phyloP scores from a whole-genome alignment of 2,888 invertebrate species.

The Hymenopus coronatus region DNA sequence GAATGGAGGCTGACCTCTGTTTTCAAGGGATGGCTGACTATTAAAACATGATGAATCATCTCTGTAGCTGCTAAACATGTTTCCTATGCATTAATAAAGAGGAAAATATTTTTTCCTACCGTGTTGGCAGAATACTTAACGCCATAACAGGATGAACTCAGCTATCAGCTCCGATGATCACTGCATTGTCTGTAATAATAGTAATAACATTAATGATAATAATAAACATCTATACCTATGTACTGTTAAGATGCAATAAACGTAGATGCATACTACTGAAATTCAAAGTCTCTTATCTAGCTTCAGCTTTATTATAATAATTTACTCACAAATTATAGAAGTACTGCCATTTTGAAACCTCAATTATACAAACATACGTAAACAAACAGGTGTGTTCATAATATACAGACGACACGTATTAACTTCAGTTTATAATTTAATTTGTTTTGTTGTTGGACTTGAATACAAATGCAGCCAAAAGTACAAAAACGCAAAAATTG shows the following conservation, averaged over 20 bases:
- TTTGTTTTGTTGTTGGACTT: background rate
- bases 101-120: slow-evolving; percentile 10
- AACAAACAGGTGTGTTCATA: slow-evolving; percentile 21
- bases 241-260: too few relatives aligned
- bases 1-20: slow-evolving; percentile 9
- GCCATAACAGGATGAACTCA: slow-evolving; percentile 21
- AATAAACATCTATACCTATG: background rate
- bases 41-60: slow-evolving; percentile 8
- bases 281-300: background rate
- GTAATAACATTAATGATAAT: too few relatives aligned
- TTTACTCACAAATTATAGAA: background rate
- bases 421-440: background rate
- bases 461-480: background rate
- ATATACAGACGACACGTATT: background rate
- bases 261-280: accelerated
- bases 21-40: slow-evolving; percentile 15
- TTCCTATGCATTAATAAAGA: slow-evolving; percentile 5
- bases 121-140: background rate
- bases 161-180: background rate
- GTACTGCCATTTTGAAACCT: slow-evolving; percentile 24
- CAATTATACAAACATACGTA: slow-evolving; percentile 16
- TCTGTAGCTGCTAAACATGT: slow-evolving; percentile 13
- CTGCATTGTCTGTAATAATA: background rate
- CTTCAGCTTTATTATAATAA: background rate
- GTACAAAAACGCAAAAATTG: background rate